phyloP scores from a whole-genome alignment of 2,113 vertebrate genomes.

The Channa maculata region DNA sequence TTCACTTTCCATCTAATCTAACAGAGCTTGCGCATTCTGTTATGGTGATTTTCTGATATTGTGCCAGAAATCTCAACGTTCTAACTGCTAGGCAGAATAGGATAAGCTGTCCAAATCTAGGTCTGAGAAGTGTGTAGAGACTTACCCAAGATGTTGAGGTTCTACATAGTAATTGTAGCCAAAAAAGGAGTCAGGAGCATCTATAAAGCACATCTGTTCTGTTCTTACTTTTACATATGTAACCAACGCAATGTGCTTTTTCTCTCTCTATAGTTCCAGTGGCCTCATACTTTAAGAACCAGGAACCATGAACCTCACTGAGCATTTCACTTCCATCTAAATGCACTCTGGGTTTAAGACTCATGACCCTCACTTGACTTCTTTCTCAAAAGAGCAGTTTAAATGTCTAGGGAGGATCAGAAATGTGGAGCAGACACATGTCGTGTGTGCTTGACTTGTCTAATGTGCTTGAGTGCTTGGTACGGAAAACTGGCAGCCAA shows the following conservation, averaged over 20 bases:
- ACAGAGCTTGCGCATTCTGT: too few relatives aligned
- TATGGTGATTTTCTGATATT: too few relatives aligned
- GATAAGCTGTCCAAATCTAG: too few relatives aligned
- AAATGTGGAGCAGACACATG: slow-evolving; percentile 17
- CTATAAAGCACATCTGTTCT: neutral
- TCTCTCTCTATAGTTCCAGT: neutral
- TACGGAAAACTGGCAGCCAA: slow-evolving; percentile 2
- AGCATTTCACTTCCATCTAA: neutral
- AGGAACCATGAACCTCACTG: neutral
- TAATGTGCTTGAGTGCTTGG: slow-evolving; percentile 15
- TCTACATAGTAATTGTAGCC: too few relatives aligned
- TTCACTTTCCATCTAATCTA: too few relatives aligned
- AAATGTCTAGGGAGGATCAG: slow-evolving; percentile 7
- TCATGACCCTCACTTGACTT: neutral
- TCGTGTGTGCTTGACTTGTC: slow-evolving; percentile 15
- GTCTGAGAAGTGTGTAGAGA: too few relatives aligned
- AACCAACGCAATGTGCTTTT: neutral
- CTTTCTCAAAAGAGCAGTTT: slow-evolving; percentile 3
- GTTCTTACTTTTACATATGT: neutral
- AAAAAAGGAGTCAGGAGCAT: neutral
- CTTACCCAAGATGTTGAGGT: too few relatives aligned
- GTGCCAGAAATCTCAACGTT: too few relatives aligned
- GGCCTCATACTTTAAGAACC: neutral
- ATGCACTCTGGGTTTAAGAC: neutral
- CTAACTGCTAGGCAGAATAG: too few relatives aligned